Evolutionary conservation across 1,140 invertebrate species (phyloP).

Genomic region (Meteorus sp.): DNA sequence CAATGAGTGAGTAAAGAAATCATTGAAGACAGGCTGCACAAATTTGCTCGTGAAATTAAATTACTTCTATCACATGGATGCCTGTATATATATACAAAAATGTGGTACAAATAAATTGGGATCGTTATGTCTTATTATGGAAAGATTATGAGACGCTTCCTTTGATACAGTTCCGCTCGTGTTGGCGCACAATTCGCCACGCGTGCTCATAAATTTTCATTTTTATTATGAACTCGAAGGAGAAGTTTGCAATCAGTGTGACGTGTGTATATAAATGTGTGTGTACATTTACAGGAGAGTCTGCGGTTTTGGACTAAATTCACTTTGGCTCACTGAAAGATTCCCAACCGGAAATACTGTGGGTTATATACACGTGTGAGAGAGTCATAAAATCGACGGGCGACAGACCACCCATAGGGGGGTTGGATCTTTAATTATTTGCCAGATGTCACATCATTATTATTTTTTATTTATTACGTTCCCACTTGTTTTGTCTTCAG

Average conservation of each 20-base stretch:
- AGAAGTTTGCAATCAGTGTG: slow-evolving; percentile 9
- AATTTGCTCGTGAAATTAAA: neutral
- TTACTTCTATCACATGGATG: neutral
- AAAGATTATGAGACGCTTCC: slow-evolving; percentile 1
- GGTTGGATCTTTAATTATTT: slow-evolving; percentile 4
- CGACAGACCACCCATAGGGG: slow-evolving; percentile 36
- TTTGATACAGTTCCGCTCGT: slow-evolving; percentile 13
- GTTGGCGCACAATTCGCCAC: slow-evolving; percentile 13
- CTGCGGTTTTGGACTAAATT: neutral
- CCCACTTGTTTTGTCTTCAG: no score
- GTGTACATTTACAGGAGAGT: neutral
- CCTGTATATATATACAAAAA: slow-evolving; percentile 5
- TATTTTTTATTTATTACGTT: no score
- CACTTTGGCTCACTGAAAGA: neutral
- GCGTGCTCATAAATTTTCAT: slow-evolving; percentile 18
- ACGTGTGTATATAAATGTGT: no score
- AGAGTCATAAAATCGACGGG: slow-evolving; percentile 38
- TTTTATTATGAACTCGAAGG: slow-evolving; percentile 8
- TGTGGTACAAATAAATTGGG: no score
- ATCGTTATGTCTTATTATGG: slow-evolving; percentile 21
- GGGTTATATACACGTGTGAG: slow-evolving; percentile 7
- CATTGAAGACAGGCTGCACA: neutral
- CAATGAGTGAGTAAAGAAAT: no score
- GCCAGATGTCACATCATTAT: neutral
- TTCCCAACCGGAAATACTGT: neutral